A percentile compares a stretch with the other conserved stretches of the same genome.
These are phyloP conservation scores for Xanthostigma xanthostigma DNA, from an alignment of 2,888 invertebrate genomes.

Conservation along the genomic window DNA sequence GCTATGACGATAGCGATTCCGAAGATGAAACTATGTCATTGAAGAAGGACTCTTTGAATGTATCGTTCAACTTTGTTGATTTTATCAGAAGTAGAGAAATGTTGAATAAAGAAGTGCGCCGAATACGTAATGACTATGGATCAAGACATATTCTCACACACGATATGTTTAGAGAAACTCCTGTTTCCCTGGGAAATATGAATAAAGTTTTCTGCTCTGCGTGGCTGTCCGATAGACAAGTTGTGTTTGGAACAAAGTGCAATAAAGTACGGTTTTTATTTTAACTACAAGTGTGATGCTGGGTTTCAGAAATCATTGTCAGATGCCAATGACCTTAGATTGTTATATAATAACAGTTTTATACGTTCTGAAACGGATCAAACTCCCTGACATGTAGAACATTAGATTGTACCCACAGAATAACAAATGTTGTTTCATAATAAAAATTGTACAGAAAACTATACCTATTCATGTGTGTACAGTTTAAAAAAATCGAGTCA, in stretches of 20 bases:
- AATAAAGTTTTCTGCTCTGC: slow-evolving; percentile 92
- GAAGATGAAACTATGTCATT: slow-evolving; percentile 65
- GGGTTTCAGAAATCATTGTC: too few species aligned
- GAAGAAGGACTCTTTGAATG: slow-evolving; percentile 55
- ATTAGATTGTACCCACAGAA: too few species aligned
- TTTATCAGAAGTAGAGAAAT: slow-evolving; percentile 67
- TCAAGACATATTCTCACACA: slow-evolving; percentile 79
- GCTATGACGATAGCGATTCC: slow-evolving; percentile 76
- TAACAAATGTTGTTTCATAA: too few species aligned
- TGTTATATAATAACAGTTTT: too few species aligned
- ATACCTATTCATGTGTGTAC: too few species aligned
- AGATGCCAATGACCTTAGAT: too few species aligned
- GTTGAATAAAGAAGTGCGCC: slow-evolving; percentile 51
- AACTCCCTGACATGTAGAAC: too few species aligned
- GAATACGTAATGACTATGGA: slow-evolving; percentile 63
- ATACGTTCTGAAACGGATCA: too few species aligned
- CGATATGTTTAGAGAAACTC: slow-evolving; percentile 75
- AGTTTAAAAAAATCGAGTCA: too few species aligned
- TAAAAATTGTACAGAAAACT: too few species aligned
- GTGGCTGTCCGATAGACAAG: slow-evolving; percentile 89
- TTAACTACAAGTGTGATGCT: too few species aligned
- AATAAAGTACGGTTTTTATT: slow-evolving; percentile 54
- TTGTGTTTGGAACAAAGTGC: slow-evolving; percentile 94
- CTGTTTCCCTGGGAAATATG: slow-evolving; percentile 68
- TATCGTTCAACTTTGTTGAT: slow-evolving; percentile 76